phyloP scores from a whole-genome alignment of 2,888 invertebrate genomes.

The Mythimna pallens region DNA sequence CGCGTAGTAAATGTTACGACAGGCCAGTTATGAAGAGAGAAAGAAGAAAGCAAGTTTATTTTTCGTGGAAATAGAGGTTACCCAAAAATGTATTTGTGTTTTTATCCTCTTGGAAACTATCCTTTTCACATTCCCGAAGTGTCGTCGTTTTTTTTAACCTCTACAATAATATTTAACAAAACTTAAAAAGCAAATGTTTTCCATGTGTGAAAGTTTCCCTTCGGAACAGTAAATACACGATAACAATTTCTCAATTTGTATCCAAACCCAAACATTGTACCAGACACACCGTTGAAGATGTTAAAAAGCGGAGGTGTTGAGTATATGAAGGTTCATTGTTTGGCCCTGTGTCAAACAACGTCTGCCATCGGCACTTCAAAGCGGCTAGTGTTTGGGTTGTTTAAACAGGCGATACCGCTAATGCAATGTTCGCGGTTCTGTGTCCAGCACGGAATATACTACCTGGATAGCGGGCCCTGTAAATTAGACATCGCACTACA shows the following conservation, averaged over 20 bases:
- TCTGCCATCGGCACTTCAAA: slow-evolving; percentile 82
- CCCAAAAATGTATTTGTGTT: slow-evolving; percentile 22
- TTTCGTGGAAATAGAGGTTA: slow-evolving; percentile 29
- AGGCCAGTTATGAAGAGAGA: slow-evolving; percentile 30
- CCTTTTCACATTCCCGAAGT: slow-evolving; percentile 11
- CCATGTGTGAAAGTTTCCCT: slow-evolving; percentile 67
- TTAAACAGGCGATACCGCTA: slow-evolving; percentile 83
- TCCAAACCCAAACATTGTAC: slow-evolving; percentile 73
- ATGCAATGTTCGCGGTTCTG: slow-evolving; percentile 77
- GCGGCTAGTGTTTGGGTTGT: slow-evolving; percentile 73
- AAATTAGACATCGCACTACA: slow-evolving; percentile 62
- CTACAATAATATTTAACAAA: slow-evolving; percentile 53
- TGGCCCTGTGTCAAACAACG: slow-evolving; percentile 82
- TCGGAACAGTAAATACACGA: slow-evolving; percentile 71
- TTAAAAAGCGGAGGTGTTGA: slow-evolving; percentile 86
- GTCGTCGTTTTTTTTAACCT: slow-evolving; percentile 15
- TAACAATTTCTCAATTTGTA: slow-evolving; percentile 80
- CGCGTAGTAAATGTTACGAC: slow-evolving; percentile 52
- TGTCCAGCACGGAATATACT: slow-evolving; percentile 62
- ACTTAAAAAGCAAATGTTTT: slow-evolving; percentile 60
- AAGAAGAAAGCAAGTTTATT: slow-evolving; percentile 43
- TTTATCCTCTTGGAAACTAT: slow-evolving; percentile 19
- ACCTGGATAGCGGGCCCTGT: slow-evolving; percentile 51
- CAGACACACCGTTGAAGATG: slow-evolving; percentile 79
- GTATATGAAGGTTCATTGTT: slow-evolving; percentile 83